Conservation (phyloP, 2,113 vertebrate genomes). For the Furnarius figulus region DNA sequence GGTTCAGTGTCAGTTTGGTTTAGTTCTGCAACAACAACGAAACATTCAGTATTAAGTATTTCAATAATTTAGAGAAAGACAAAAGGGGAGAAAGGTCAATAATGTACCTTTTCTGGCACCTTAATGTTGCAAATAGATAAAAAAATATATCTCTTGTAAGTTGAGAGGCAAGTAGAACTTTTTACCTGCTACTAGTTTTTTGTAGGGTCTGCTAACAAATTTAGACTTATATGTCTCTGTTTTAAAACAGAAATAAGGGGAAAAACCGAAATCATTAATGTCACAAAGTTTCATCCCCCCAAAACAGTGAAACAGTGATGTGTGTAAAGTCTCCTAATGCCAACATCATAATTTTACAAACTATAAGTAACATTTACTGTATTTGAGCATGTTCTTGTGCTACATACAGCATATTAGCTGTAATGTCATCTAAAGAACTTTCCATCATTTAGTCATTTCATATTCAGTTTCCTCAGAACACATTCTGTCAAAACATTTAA, state of each 20-base stretch:
- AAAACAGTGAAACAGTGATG: background rate
- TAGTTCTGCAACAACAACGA: background rate
- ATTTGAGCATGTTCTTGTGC: background rate
- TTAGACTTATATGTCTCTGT: background rate
- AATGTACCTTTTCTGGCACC: background rate
- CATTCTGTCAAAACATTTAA: conserved; percentile 34
- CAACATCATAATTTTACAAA: background rate
- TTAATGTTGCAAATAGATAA: background rate
- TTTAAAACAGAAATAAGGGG: background rate
- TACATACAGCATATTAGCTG: background rate
- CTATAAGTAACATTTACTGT: background rate
- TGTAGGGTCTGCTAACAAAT: background rate
- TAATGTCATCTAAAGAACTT: background rate
- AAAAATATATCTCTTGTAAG: background rate
- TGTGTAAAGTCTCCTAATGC: background rate
- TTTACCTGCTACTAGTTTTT: background rate
- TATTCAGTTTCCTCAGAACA: background rate
- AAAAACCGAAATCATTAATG: background rate
- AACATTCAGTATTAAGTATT: background rate
- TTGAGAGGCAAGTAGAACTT: background rate
- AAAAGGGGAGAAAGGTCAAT: background rate
- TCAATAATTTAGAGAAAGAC: background rate
- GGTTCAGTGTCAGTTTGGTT: background rate
- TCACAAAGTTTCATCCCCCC: background rate
- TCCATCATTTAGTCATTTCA: background rate